A percentile compares a stretch with the other conserved stretches of the same genome.
phyloP scores from a whole-genome alignment of 2,797 vertebrate species.

The Dermochelys coriacea region DNA sequence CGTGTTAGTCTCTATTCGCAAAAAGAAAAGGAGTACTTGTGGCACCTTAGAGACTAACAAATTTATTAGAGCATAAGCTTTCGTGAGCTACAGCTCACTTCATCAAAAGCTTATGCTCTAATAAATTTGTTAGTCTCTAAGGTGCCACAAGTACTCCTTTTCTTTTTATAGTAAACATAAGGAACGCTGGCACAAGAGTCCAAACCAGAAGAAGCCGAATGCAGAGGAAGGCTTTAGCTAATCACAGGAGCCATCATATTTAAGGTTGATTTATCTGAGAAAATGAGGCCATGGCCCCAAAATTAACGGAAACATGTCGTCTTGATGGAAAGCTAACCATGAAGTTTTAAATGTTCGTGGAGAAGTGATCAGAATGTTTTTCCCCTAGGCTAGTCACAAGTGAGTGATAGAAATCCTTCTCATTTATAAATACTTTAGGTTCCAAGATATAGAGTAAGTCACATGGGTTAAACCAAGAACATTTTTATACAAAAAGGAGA shows the following conservation, averaged over 20 bases:
- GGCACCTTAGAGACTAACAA: no score
- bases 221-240: neutral
- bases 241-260: neutral
- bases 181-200: neutral
- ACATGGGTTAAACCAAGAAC: neutral
- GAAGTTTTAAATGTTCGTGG: neutral
- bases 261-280: neutral
- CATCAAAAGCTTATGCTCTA: no score
- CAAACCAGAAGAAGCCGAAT: neutral
- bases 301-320: neutral
- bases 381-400: neutral
- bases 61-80: no score
- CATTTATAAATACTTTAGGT: neutral
- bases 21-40: no score
- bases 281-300: neutral
- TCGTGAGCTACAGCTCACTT: no score
- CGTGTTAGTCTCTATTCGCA: no score
- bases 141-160: no score
- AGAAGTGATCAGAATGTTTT: neutral
- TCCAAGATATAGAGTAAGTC: neutral
- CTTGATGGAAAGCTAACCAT: conserved; percentile 7
- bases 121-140: no score
- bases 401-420: neutral
- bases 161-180: neutral
- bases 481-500: neutral